Conservation (phyloP, 2,888 invertebrate genomes). For the Plebejus argus region DNA sequence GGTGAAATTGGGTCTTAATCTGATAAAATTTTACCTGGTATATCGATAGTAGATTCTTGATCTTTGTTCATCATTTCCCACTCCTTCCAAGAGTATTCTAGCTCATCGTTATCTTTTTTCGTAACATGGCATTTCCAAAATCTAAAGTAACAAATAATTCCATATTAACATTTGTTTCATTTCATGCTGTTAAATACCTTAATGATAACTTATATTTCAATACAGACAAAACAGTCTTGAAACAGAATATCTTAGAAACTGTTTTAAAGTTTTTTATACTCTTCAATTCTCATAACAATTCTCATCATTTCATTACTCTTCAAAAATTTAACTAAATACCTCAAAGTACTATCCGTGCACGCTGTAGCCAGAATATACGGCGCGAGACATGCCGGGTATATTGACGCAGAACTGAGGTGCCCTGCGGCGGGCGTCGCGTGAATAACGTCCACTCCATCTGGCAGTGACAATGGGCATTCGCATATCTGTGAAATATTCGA, state of each 20-base stretch:
- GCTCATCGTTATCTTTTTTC: constrained; percentile 71
- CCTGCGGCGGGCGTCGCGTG: constrained; percentile 98
- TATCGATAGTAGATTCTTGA: constrained; percentile 84
- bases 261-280: too few relatives aligned
- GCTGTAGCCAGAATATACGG: constrained; percentile 98
- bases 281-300: too few relatives aligned
- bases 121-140: constrained; percentile 92
- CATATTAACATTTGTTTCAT: too few relatives aligned
- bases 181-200: too few relatives aligned
- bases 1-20: too few relatives aligned
- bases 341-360: constrained; percentile 94
- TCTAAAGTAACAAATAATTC: constrained; percentile 58
- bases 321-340: constrained; percentile 55
- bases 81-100: constrained; percentile 89
- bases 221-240: too few relatives aligned
- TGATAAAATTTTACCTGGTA: constrained; percentile 81
- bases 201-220: too few relatives aligned
- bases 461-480: constrained; percentile 92
- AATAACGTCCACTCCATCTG: constrained; percentile 94
- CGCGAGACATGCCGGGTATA: constrained; percentile 99
- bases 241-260: too few relatives aligned
- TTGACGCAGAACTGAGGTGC: constrained; percentile 97
- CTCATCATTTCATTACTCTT: too few relatives aligned
- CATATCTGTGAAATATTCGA: constrained; percentile 82
- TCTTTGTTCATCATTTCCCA: constrained; percentile 93